Evolutionary conservation across 2,888 invertebrate species (phyloP), one percentile per base, ranked within the genome.

Genomic region (Cactoblastis cactorum): DNA sequence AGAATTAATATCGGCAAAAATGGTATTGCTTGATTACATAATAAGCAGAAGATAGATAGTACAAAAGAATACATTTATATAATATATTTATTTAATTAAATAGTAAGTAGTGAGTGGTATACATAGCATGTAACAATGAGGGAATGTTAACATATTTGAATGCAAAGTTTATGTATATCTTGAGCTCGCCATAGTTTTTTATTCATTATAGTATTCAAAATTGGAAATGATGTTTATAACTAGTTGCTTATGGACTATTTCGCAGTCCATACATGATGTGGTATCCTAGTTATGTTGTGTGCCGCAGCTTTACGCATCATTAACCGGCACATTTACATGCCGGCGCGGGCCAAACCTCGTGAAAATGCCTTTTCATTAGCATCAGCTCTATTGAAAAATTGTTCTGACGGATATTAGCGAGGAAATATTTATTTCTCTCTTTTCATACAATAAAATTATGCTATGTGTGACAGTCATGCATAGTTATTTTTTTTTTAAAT

Each of bases 311-410:
- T 81, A 71, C 83, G 86, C 81, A 72, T 86, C 87, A 86, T 88
- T 86, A 80, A 69, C 67, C 77, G 55, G 39, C 72, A 73, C 79
- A 87, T 85, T 87, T 83, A 80, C 86, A 85, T 87, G 80, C 63
- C 75, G 80, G 77, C 71, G 82, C 81, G 78, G 82, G 84, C 86
- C 87, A 86, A 82, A 82, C 71, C 82, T 87, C 86, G 86, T 88
- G 87, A 84, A 88, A 86, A 83, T 81, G 83, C 80, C 81, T 78
- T 80, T 87, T 87, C 87, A 86, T 87, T 87, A 88, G 74, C 84
- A 84, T 84, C 83, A 83, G 82, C 76, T 79, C 68, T 68, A 74
- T 80, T 83, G 83, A 85, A 84, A 84, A 83, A 85, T 81, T 74
- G 83, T 78, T 84, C 71, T 73, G 73, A 67, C 74, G 74, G 67